These are phyloP conservation scores for Morinoia aosen DNA, from an alignment of 2,888 invertebrate genomes.

Conservation along the genomic window DNA sequence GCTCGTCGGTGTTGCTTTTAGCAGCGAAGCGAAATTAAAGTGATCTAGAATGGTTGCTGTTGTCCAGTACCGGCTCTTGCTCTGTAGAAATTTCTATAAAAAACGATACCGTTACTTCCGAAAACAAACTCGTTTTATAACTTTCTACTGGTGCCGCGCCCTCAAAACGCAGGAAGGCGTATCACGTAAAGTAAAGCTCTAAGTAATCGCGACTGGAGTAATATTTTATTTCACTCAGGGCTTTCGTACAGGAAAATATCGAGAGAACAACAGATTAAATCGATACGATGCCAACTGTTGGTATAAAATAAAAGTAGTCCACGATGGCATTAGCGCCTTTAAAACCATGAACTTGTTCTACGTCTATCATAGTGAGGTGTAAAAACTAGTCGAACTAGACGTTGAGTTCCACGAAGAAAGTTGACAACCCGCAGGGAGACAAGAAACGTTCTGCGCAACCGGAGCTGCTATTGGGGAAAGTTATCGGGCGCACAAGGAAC, in stretches of 20 bases:
- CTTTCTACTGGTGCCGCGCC: background rate
- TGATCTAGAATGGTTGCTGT: background rate
- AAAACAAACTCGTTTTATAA: background rate
- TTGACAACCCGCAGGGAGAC: background rate
- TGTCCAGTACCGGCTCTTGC: background rate
- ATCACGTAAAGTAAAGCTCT: background rate
- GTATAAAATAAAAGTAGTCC: background rate
- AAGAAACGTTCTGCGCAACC: constrained; percentile 12
- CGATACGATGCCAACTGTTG: background rate
- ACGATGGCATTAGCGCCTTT: background rate
- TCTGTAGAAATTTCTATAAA: background rate
- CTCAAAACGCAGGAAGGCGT: background rate
- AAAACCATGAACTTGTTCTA: background rate
- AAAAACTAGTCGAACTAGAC: background rate
- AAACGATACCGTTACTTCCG: background rate
- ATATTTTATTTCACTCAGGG: background rate
- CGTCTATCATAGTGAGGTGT: background rate
- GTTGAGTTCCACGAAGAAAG: background rate
- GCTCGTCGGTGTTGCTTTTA: background rate
- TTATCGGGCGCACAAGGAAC: background rate
- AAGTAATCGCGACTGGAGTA: background rate
- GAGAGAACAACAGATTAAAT: background rate
- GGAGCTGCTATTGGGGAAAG: background rate
- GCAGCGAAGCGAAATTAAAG: background rate
- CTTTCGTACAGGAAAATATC: background rate